A percentile compares a stretch with the other conserved stretches of the same genome.
Evolutionary conservation across 2,888 invertebrate species (phyloP).

Genomic region (Dolichopus griseipennis): DNA sequence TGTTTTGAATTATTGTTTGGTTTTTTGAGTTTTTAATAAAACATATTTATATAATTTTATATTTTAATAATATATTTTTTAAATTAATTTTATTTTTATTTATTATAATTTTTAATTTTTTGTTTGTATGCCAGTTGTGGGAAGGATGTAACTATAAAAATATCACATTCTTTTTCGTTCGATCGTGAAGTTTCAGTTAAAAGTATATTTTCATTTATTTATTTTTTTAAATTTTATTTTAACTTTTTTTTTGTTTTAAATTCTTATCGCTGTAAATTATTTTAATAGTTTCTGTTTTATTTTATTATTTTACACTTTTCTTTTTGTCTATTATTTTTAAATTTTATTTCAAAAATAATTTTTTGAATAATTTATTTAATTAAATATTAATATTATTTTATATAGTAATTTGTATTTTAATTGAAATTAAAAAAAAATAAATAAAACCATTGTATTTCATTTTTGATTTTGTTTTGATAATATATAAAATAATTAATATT

Average conservation of each 20-base stretch:
- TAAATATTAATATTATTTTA: no score
- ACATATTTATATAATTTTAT: conserved; percentile 10
- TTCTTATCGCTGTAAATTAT: conserved; percentile 24
- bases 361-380: no score
- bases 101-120: conserved; percentile 19
- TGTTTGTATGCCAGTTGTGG: conserved; percentile 28
- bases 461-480: no score
- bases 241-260: conserved; percentile 14
- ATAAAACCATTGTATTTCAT: no score
- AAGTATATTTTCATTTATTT: conserved; percentile 22
- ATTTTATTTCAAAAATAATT: no score
- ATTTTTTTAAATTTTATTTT: conserved; percentile 20
- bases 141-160: conserved; percentile 35
- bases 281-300: conserved; percentile 20
- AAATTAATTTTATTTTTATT: conserved; percentile 14
- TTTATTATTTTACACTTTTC: no score
- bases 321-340: no score
- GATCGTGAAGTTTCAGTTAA: conserved; percentile 35
- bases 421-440: no score
- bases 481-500: no score
- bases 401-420: no score
- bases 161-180: conserved; percentile 45
- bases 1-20: conserved; percentile 13
- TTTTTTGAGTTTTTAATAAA: conserved; percentile 22
- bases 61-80: conserved; percentile 7